Evolutionary conservation across 1,140 invertebrate species (phyloP).

Genomic region (Ostrea edulis): DNA sequence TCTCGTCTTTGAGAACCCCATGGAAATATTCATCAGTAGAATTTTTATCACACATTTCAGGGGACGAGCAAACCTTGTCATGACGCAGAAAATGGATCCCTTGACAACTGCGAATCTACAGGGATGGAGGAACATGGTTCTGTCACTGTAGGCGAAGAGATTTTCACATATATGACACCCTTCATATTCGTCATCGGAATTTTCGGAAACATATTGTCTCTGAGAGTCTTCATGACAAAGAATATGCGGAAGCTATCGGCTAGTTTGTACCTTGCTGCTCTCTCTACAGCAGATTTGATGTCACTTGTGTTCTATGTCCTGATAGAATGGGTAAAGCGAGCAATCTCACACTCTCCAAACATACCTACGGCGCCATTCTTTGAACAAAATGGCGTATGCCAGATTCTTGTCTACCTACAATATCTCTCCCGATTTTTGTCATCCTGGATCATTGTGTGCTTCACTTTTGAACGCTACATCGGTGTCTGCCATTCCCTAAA

Average conservation of each 20-base stretch:
- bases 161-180: constrained; percentile 54
- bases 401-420: constrained; percentile 66
- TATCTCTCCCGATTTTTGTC: constrained; percentile 74
- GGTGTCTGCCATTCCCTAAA: constrained; percentile 71
- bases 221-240: constrained; percentile 72
- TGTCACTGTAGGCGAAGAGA: background rate
- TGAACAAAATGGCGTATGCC: constrained; percentile 70
- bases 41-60: background rate
- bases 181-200: constrained; percentile 70
- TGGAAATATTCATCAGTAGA: background rate
- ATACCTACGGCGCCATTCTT: constrained; percentile 57
- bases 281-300: constrained; percentile 64
- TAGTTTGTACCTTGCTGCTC: constrained; percentile 67
- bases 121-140: background rate
- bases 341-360: constrained; percentile 28
- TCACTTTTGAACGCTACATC: constrained; percentile 75
- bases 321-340: constrained; percentile 52
- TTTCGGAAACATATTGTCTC: constrained; percentile 69
- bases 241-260: constrained; percentile 72
- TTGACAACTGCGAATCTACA: background rate
- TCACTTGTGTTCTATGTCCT: constrained; percentile 66
- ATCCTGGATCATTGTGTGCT: constrained; percentile 75
- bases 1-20: background rate
- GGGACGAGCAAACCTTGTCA: background rate
- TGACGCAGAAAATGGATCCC: background rate